Conservation (phyloP, 2,797 vertebrate species). For the Syncerus caffer region DNA sequence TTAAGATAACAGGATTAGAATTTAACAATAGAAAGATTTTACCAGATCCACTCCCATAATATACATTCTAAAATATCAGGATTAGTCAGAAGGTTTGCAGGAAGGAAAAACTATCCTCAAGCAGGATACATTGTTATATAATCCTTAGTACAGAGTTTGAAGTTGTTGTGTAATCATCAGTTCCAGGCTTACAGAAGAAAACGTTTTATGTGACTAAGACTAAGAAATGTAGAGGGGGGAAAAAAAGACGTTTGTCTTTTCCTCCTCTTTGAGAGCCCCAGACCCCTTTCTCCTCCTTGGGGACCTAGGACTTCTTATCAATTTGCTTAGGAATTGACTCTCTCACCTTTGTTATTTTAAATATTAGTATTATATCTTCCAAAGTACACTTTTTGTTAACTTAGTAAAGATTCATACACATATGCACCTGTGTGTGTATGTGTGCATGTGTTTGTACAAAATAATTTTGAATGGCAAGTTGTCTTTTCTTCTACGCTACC, state of each 20-base stretch:
- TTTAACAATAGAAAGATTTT: neutral
- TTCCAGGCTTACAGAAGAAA: neutral
- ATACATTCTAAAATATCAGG: neutral
- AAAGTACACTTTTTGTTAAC: neutral
- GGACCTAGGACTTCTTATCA: neutral
- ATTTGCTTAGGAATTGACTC: neutral
- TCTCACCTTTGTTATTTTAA: conserved; percentile 7
- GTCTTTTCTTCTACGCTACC: neutral
- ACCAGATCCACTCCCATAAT: neutral
- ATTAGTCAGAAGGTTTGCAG: neutral
- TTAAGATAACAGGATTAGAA: neutral
- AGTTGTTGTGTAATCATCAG: neutral
- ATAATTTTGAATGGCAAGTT: neutral
- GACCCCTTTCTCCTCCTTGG: neutral
- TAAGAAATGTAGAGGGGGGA: neutral
- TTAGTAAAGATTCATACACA: neutral
- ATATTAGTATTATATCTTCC: neutral
- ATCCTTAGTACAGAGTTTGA: neutral
- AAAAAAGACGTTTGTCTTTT: neutral
- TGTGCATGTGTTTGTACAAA: neutral
- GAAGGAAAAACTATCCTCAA: neutral
- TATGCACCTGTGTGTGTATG: neutral
- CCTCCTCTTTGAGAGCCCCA: neutral
- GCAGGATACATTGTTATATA: neutral
- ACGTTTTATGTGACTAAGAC: neutral